Evolutionary conservation across 2,113 vertebrate genomes (phyloP).

Genomic region (Proteles cristata): DNA sequence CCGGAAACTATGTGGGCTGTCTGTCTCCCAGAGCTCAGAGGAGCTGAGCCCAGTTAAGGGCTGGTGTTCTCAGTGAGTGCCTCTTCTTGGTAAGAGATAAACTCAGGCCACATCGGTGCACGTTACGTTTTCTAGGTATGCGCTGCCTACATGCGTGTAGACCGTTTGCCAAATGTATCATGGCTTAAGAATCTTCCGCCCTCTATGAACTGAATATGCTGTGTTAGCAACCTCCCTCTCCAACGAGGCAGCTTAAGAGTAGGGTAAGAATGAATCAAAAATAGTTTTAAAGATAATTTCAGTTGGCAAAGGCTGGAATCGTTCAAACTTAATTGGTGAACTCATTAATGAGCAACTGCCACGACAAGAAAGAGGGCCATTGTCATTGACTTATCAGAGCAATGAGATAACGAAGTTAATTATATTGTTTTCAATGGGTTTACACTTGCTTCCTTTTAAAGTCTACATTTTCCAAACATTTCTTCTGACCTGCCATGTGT

Average conservation of each 20-base stretch:
- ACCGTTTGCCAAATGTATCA: constrained; percentile 77
- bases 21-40: constrained; percentile 75
- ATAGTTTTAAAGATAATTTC: constrained; percentile 85
- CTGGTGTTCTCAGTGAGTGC: constrained; percentile 71
- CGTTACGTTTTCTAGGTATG: constrained; percentile 74
- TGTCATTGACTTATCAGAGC: constrained; percentile 84
- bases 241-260: constrained; percentile 80
- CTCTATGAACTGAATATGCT: constrained; percentile 78
- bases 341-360: constrained; percentile 86
- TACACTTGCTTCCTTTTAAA: constrained; percentile 82
- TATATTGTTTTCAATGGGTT: constrained; percentile 84
- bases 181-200: constrained; percentile 30
- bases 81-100: constrained; percentile 78
- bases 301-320: constrained; percentile 83
- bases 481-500: constrained; percentile 46
- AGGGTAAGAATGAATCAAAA: constrained; percentile 80
- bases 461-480: constrained; percentile 77
- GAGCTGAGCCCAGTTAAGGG: constrained; percentile 44
- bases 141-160: constrained; percentile 50
- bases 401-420: constrained; percentile 86
- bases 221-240: constrained; percentile 79
- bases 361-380: constrained; percentile 83
- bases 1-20: constrained; percentile 78
- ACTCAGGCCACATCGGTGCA: constrained; percentile 73
- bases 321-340: constrained; percentile 86